A percentile compares a stretch with the other conserved stretches of the same genome.
These are phyloP conservation scores for Petrocephalus microphthalmus DNA, from an alignment of 2,113 vertebrate species.

Conservation along the genomic window DNA sequence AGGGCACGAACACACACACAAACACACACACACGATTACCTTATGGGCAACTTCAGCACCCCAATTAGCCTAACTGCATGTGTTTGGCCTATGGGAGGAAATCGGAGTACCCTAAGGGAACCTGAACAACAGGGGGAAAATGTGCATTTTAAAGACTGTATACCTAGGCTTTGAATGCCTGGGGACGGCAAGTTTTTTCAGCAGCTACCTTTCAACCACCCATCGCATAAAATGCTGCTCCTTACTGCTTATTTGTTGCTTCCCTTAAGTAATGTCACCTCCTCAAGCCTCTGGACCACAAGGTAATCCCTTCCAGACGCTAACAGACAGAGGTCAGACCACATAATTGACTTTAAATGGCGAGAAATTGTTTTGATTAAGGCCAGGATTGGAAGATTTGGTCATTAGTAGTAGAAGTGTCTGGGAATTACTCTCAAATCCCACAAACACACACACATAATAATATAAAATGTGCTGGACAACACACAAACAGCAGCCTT, in stretches of 20 bases:
- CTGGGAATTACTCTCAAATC: background rate
- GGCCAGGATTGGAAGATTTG: background rate
- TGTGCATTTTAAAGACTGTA: background rate
- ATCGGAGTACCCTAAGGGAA: background rate
- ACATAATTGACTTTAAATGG: background rate
- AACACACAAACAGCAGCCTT: background rate
- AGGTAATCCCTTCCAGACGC: background rate
- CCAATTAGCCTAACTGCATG: background rate
- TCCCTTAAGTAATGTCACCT: background rate
- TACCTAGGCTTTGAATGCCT: background rate
- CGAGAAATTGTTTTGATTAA: background rate
- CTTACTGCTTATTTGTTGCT: background rate
- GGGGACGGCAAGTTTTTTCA: background rate
- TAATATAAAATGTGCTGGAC: background rate
- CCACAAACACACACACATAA: background rate
- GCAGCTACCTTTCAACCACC: background rate
- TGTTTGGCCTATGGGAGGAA: background rate
- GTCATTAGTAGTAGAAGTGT: background rate
- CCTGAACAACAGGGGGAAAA: background rate
- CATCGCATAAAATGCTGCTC: background rate
- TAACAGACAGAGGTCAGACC: background rate
- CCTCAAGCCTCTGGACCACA: background rate
- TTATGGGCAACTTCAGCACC: background rate
- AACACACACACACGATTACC: background rate
- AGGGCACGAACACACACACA: background rate